Evolutionary conservation across 2,888 invertebrate species (phyloP).

Genomic region (Drosophila quinaria): DNA sequence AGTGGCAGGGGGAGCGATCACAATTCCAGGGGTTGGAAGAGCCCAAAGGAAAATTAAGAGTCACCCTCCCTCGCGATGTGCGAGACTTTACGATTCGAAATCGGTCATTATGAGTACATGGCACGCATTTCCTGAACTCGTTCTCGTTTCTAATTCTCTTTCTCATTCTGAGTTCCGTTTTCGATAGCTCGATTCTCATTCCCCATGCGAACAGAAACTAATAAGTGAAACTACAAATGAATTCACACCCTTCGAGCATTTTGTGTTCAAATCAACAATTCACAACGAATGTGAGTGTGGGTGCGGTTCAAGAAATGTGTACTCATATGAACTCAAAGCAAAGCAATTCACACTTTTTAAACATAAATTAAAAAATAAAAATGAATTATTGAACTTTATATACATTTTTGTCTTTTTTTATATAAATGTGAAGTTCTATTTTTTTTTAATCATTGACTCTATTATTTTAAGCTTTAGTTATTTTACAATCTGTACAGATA

Average conservation of each 20-base stretch:
- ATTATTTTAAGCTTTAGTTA: too few species aligned
- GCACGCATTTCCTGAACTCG: conserved; percentile 55
- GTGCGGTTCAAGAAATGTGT: conserved; percentile 9
- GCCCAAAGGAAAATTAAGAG: conserved; percentile 4
- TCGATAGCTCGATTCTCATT: conserved; percentile 14
- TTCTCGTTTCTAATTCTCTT: conserved; percentile 26
- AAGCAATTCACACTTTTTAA: too few species aligned
- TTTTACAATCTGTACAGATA: too few species aligned
- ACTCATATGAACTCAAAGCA: too few species aligned
- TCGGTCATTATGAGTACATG: conserved; percentile 47
- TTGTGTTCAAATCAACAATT: conserved; percentile 6
- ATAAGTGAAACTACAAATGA: conserved; percentile 78
- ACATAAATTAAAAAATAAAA: too few species aligned
- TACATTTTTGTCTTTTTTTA: too few species aligned
- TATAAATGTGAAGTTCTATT: too few species aligned
- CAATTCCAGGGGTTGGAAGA: conserved; percentile 19
- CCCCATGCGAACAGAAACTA: conserved; percentile 47
- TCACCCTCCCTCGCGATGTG: conserved; percentile 22
- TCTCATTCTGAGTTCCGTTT: conserved; percentile 1
- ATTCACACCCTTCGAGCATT: conserved; percentile 66
- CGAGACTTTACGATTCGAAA: conserved; percentile 20
- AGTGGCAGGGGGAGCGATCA: background rate
- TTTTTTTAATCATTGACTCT: too few species aligned
- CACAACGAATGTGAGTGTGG: conserved; percentile 12
- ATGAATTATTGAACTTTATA: background rate